Conservation (phyloP, 2,888 invertebrate species). For the Drosophila kokeensis region DNA sequence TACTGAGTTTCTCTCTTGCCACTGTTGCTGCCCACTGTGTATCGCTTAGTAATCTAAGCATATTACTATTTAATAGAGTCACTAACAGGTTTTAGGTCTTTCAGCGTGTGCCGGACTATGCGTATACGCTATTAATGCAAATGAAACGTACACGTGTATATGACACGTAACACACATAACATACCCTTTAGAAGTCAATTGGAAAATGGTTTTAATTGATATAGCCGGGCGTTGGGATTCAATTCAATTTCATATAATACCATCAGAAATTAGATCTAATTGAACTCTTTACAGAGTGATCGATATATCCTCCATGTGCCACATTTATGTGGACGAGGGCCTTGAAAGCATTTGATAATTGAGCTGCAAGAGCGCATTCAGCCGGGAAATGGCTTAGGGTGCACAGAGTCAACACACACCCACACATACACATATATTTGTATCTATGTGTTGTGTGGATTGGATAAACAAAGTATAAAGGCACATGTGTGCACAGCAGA, state of each 20-base stretch:
- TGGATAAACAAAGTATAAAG: slow-evolving; percentile 34
- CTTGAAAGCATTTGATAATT: slow-evolving; percentile 51
- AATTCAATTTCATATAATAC: neutral
- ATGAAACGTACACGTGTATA: neutral
- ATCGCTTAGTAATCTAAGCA: neutral
- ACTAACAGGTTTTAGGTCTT: slow-evolving; percentile 11
- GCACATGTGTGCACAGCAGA: slow-evolving; percentile 34
- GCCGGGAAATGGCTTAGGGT: slow-evolving; percentile 30
- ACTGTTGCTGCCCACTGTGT: slow-evolving; percentile 3
- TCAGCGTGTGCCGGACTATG: neutral
- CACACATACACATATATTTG: neutral
- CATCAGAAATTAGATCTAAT: neutral
- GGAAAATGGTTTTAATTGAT: neutral
- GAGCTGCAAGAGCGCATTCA: slow-evolving; percentile 38
- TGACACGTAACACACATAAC: neutral
- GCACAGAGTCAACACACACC: slow-evolving; percentile 17
- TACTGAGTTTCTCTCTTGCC: too few species aligned
- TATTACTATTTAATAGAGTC: slow-evolving; percentile 12
- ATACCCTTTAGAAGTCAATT: neutral
- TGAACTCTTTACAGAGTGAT: neutral
- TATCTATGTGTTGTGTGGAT: slow-evolving; percentile 2
- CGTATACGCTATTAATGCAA: slow-evolving; percentile 13
- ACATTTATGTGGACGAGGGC: neutral
- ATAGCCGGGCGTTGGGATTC: neutral
- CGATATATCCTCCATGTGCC: neutral